These are phyloP conservation scores for Pteromalus puparum DNA, from an alignment of 1,140 invertebrate genomes.

Conservation along the genomic window DNA sequence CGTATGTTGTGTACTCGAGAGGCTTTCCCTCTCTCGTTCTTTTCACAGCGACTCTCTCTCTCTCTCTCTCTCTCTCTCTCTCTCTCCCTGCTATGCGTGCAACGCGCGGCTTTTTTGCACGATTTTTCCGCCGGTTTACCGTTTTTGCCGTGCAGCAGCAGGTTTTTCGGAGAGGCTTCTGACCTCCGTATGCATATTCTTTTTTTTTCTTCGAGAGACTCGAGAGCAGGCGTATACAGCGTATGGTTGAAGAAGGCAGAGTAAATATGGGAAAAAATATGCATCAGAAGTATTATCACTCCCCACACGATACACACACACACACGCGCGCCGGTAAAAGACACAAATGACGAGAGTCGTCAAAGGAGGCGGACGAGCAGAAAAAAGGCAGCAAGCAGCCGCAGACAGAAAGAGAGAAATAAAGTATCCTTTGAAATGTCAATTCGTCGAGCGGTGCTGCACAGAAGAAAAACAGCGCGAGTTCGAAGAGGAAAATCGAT, in stretches of 20 bases:
- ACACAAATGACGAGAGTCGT: background rate
- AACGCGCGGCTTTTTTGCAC: background rate
- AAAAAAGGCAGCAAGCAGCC: background rate
- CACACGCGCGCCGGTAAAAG: too few species aligned
- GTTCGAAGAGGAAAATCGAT: background rate
- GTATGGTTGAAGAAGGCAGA: too few species aligned
- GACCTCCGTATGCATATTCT: background rate
- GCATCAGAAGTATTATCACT: background rate
- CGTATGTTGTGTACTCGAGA: background rate
- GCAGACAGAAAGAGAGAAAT: background rate
- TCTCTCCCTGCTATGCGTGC: background rate
- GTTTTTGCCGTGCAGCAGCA: background rate
- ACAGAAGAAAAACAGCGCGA: background rate
- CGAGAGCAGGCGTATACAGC: too few species aligned
- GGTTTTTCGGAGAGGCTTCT: background rate
- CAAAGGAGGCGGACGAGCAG: background rate
- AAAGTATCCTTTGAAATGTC: background rate
- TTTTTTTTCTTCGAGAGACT: too few species aligned
- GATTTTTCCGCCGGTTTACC: slow-evolving; percentile 4
- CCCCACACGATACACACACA: too few species aligned
- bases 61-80: background rate
- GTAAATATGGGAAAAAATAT: background rate
- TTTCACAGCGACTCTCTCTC: background rate
- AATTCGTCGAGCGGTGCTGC: background rate
- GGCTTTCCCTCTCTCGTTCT: background rate